Evolutionary conservation across 1,140 invertebrate genomes (phyloP), one percentile per base, ranked within the genome.

Genomic region (Drosophila lacteicornis): DNA sequence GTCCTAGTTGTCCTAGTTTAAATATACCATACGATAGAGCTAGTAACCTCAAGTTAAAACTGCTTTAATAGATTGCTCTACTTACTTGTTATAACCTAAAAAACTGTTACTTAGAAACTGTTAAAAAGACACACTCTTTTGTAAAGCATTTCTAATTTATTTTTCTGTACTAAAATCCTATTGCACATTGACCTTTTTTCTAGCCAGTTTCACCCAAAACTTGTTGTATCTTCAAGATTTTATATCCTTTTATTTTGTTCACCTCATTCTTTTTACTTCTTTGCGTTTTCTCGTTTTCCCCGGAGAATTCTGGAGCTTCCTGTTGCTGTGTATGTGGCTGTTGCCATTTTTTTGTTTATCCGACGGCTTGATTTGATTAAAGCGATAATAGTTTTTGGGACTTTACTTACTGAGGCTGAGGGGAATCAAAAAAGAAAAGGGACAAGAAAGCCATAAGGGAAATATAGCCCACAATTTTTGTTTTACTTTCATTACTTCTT

Each of bases 351-450:
- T 43, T 60, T 69, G 75, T 67, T 12, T 38, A 15, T 55, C 67
- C 61, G 50, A 66, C 47, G 65, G 62, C 60, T 66, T 80, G 82
- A 84, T 84, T 84, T 85, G 82, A 84, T 84, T 84, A 84, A 85
- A 84, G 85, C 78, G 82, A 85, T 84, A 84, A 85, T 85, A 84
- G 82, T 84, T 84, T 81, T 85, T 77, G 77, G 82, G 82, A 84
- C 80, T 84, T 84, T 80, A 85, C 67, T 78, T 78, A 75, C 30
- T 15, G n/a, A 40, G 53, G 57, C 53, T 22, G 45, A 63, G 13
- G 13, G 49, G 40, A 51, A n/a, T 19, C 36, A 30, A 17, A 7
- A 27, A 2, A 30, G 27, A 53, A 38, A 53, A 30, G 46, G 25
- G 3, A 17, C 11, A 55, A 27, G 22, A 9, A 13, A 36, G 7